Base-by-base conservation (phyloP, 23 tunicate species). In the Diplosoma virens region DNA sequence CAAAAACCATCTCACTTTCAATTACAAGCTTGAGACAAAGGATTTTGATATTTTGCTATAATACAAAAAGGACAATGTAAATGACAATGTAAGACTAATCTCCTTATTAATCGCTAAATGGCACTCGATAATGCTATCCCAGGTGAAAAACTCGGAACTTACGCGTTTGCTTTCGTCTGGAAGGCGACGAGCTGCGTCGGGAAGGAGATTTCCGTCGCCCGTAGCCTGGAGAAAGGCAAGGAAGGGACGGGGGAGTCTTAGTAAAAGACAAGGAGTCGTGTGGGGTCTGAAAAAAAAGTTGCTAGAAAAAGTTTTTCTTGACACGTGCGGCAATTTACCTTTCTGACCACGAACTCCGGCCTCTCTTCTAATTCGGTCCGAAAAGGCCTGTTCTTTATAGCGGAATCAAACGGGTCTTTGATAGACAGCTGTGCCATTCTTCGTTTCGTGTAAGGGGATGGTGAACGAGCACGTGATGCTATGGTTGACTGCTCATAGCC, bases 401-500 rank as follows among this genome's bases (percentile, higher is more conserved):
- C 84, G 0, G 97, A 85, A 1, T 92, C 97, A 48, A 92, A 92
- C 1, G 97, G 97, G 41, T 92, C 97, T 33, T 71, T 80, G 52
- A 92, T 52, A 1, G 97, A 85, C 23, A 92, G 86, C 32, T 92
- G 93, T 7, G 97, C 97, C 97, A 92, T 92, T 53, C 92, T 76
- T 56, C 97, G 54, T 30, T 73, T 67, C 16, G 97, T 85, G 75
- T 92, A 92, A 4, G 97, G 97, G 0, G 97, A 92, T 30, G 97
- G 97, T 1, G 97, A 92, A 32, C 97, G 81, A 18, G 97, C 92
- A 1, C 92, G 80, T 2, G 97, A 92, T 77, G 92, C 76, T 30
- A 92, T 81, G 28, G 97, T 92, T 18, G 97, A 83, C 66, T 92
- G 97, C 54, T 92, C 86, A 46, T 92, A 92, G 1, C 97, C 87